Base-by-base conservation (phyloP, 2,797 vertebrate species). In the Podarcis siculus region DNA sequence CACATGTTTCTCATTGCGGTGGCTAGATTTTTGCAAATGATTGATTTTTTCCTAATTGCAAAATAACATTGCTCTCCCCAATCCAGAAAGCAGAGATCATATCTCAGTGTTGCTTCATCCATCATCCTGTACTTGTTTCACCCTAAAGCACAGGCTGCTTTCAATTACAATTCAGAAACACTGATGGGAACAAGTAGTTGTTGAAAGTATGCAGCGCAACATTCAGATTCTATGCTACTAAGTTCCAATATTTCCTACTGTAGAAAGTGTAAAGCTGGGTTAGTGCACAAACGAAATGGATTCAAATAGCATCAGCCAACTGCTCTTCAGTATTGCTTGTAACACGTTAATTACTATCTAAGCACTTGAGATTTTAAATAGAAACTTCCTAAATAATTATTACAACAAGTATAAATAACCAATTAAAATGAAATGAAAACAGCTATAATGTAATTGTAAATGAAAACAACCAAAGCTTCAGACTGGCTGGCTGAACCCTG, bases 121-220 rank as follows among this genome's bases (percentile, higher is more conserved):
- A 66, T 67, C 80, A 81, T 30, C 19, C 77, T 77, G 10, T n/a
- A 64, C 75, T 67, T 4, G 15, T 39, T 86, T 79, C 42, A 67
- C 37, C 73, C 37, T 67, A 30, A 78, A 77, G 73, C 39, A 77
- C 2, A 25, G 37, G 55, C 55, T 76, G 55, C 10, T 77, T 66
- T 66, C 27, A 77, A 77, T 85, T 77, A 77, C 25, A 19, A 45
- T 77, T 42, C 32, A 61, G 35, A 85, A 85, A 85, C 66, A 85
- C 27, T 77, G 72, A 71, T 5, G 1, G 64, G 23, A 71, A 79
- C 76, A 87, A 61, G 58, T 69, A 67, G 25, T 45, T 45, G 30
- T 12, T 30, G 71, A 75, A 73, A 77, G 17, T 23, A 64, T n/a
- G 32, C 3, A 42, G 27, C 21, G 55, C 21, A 2, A 19, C 12